Base-by-base conservation (phyloP, 2,113 vertebrate genomes). In the Corythornis vintsioides region DNA sequence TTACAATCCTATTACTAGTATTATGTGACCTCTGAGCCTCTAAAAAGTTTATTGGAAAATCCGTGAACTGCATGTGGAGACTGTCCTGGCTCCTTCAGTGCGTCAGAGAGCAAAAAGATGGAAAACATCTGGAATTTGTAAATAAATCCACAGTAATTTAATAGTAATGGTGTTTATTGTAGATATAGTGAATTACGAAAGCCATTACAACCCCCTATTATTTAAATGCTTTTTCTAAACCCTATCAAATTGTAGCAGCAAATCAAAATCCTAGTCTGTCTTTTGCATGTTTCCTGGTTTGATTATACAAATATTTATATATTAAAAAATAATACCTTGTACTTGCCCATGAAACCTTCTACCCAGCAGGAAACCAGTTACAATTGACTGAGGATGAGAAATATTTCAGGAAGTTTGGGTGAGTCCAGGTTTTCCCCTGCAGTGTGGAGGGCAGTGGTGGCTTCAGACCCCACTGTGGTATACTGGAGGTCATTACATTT, bases 131-230 rank as follows among this genome's bases (percentile, higher is more conserved):
- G 47, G 42, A 84, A 24, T 60, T 70, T 63, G 66, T 74, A 93
- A 97, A 96, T 61, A 85, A 97, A 94, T 35, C 64, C 83, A 65
- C 24, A 50, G 85, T 19, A 90, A 92, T 66, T 28, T 20, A 75
- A 77, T 1, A 3, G 72, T 57, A 80, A 85, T 3, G 7, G 66
- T 87, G 71, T 96, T 97, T 97, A 97, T 96, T 97, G 92, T 77
- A 96, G 96, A 93, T 78, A 52, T 6, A 66, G 38, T 28, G 25
- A 77, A 53, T 86, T 72, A 75, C 26, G 50, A 92, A 88, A 96
- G 84, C 71, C 55, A 13, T 83, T 90, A 71, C 35, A 84, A 73
- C 74, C 45, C 26, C 29, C 50, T 76, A 28, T 72, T 82, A 42
- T 81, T 38, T 76, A 89, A 88, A 89, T 1, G 15, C 82, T 78